Conservation (phyloP, 2,888 invertebrate genomes). For the Platycheirus albimanus region DNA sequence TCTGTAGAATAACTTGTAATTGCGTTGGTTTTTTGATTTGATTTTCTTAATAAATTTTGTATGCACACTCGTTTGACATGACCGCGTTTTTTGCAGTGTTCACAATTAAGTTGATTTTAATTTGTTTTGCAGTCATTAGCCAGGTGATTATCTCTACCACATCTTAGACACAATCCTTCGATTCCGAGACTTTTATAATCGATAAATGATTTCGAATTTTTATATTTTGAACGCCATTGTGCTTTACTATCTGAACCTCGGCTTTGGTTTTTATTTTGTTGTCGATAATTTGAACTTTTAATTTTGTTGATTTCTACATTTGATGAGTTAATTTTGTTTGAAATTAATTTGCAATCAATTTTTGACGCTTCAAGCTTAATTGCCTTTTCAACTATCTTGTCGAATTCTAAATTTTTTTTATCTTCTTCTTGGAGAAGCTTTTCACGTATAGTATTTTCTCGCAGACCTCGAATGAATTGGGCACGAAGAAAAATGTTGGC, state of each 20-base stretch:
- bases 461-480: not conserved
- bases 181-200: not conserved
- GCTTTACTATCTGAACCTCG: not conserved
- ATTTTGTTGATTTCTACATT: not conserved
- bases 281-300: not conserved
- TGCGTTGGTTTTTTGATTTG: not conserved
- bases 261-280: not conserved
- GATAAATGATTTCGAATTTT: not conserved
- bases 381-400: not conserved
- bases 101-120: not conserved
- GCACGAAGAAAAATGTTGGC: not conserved
- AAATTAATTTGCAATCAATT: not conserved
- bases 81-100: not conserved
- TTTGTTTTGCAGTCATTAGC: not conserved
- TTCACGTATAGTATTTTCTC: not conserved
- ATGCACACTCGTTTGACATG: not conserved
- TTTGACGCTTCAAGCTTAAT: not conserved
- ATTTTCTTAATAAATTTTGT: not conserved
- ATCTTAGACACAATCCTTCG: not conserved
- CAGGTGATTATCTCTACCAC: slow-evolving; percentile 3
- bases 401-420: not conserved
- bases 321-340: too few relatives aligned
- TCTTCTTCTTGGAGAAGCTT: not conserved
- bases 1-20: not conserved
- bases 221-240: not conserved